phyloP scores from a whole-genome alignment of 2,888 invertebrate species.

The Drosophila rellima region DNA sequence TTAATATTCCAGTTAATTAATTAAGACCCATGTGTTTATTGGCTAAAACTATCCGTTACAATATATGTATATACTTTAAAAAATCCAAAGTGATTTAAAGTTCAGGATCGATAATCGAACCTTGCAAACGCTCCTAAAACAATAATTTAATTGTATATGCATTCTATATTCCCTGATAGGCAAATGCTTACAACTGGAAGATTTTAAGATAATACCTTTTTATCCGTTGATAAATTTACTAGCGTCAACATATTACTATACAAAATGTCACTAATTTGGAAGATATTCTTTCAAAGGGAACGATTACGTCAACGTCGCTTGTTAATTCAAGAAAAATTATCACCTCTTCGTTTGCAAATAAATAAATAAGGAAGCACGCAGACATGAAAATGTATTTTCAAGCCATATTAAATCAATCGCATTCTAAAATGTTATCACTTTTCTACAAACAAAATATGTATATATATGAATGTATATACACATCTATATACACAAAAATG shows the following conservation, averaged over 20 bases:
- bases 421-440: no score
- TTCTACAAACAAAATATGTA: no score
- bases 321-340: neutral
- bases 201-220: conserved; percentile 13
- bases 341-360: neutral
- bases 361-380: neutral
- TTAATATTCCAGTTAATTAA: conserved; percentile 37
- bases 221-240: neutral
- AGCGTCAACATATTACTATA: conserved; percentile 1
- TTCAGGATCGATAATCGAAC: neutral
- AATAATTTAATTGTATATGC: conserved; percentile 7
- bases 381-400: neutral
- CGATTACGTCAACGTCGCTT: conserved; percentile 13
- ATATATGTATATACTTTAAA: neutral
- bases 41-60: conserved; percentile 16
- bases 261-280: conserved; percentile 46
- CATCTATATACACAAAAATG: neutral
- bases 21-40: conserved; percentile 33
- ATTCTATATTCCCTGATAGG: conserved; percentile 6
- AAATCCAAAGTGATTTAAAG: conserved; percentile 5
- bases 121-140: conserved; percentile 10
- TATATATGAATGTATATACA: no score
- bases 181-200: conserved; percentile 15
- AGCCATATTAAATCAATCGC: neutral
- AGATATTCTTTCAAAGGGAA: conserved; percentile 26